Conservation (phyloP, 2,888 invertebrate species). For the Sphaeridia pumilis region DNA sequence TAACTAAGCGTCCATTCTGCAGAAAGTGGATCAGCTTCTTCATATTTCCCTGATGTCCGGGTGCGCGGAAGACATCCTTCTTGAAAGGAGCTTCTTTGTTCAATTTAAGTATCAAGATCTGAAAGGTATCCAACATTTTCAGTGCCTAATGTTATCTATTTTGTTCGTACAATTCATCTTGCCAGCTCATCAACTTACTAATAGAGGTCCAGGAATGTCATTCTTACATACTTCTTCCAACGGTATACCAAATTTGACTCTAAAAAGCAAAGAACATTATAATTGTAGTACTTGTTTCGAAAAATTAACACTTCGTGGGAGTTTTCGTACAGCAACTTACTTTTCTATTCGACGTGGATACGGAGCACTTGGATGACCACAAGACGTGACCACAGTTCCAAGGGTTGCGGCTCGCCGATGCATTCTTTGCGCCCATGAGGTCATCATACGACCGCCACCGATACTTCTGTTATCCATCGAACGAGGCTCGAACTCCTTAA, state of each 20-base stretch:
- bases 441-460: conserved; percentile 36
- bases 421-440: conserved; percentile 36
- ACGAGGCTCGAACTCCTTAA: no score
- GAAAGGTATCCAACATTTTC: no score
- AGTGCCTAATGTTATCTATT: no score
- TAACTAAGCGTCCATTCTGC: conserved; percentile 76
- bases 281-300: no score
- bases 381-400: conserved; percentile 81
- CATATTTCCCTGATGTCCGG: conserved; percentile 89
- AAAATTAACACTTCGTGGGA: no score
- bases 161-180: no score
- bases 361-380: conserved; percentile 72
- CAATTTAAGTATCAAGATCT: conserved; percentile 81
- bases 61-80: conserved; percentile 88
- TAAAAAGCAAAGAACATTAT: conserved; percentile 39
- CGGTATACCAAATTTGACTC: conserved; percentile 85
- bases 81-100: conserved; percentile 89
- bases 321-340: conserved; percentile 37
- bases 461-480: conserved; percentile 6
- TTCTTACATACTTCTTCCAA: conserved; percentile 88
- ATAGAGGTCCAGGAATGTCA: conserved; percentile 82
- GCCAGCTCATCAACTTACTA: conserved; percentile 60
- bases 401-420: conserved; percentile 81
- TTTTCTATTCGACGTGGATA: conserved; percentile 77
- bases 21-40: conserved; percentile 84